Percentiles rank a stretch among this genome's conserved stretches.
These are phyloP conservation scores for Polymixis flavicincta DNA, from an alignment of 2,888 invertebrate species.

Conservation along the genomic window DNA sequence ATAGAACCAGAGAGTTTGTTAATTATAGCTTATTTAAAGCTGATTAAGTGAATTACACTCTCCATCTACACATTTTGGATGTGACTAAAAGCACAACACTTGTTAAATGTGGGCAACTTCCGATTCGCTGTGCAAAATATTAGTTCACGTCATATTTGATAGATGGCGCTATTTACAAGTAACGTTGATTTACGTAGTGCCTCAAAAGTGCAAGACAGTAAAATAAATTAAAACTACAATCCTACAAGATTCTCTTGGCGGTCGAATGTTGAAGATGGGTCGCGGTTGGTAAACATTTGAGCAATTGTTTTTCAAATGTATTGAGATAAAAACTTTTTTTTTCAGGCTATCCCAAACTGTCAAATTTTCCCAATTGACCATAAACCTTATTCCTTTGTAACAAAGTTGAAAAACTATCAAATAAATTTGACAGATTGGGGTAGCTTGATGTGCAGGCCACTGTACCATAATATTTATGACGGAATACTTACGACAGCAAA, in stretches of 20 bases:
- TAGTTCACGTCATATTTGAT: constrained; percentile 3
- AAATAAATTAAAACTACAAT: neutral
- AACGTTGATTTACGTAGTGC: neutral
- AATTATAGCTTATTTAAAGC: neutral
- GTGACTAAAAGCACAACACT: neutral
- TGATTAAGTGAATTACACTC: neutral
- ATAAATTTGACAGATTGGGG: no score
- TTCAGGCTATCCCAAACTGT: no score
- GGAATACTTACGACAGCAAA: constrained; percentile 53
- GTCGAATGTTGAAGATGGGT: neutral
- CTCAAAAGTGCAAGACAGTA: neutral
- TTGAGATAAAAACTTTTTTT: no score
- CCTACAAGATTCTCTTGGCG: neutral
- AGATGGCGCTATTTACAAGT: constrained; percentile 23
- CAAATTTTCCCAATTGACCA: no score
- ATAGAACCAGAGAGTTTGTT: neutral
- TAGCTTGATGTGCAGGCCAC: no score
- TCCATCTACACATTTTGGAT: constrained; percentile 5
- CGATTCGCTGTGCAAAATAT: neutral
- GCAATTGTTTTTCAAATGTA: no score
- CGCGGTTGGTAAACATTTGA: no score
- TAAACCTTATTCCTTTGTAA: no score
- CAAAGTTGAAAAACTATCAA: no score
- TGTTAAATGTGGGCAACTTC: no score
- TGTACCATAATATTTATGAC: neutral